phyloP scores from a whole-genome alignment of 2,797 vertebrate species.

The Gallinago solitaria region DNA sequence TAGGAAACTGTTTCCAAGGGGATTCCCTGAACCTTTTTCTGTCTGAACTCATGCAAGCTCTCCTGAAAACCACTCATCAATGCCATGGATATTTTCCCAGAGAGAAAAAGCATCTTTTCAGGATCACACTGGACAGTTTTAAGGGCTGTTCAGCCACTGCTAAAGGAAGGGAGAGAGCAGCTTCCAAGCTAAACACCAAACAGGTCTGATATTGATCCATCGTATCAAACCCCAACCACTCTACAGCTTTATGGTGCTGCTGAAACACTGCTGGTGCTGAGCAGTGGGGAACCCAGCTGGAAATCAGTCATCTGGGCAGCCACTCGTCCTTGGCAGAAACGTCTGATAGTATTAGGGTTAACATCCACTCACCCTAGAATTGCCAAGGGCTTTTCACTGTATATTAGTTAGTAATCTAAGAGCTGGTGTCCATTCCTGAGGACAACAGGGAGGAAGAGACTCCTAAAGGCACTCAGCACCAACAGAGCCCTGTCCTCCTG shows the following conservation, averaged over 20 bases:
- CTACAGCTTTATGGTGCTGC: accelerated
- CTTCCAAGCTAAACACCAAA: background rate
- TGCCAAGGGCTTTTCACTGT: background rate
- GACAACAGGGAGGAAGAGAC: background rate
- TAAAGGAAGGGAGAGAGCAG: background rate
- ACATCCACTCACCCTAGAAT: background rate
- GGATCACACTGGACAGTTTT: background rate
- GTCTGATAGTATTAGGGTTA: background rate
- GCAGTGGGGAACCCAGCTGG: background rate
- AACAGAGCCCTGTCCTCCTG: background rate
- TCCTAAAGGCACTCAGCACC: background rate
- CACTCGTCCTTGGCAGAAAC: background rate
- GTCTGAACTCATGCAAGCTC: background rate
- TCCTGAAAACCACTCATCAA: background rate
- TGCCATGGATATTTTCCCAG: background rate
- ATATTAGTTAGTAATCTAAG: background rate
- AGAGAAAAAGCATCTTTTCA: background rate
- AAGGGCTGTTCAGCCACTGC: background rate
- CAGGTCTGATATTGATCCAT: background rate
- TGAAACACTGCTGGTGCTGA: background rate
- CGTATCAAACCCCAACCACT: background rate
- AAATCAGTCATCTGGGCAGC: background rate
- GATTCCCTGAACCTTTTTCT: background rate
- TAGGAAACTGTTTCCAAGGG: background rate
- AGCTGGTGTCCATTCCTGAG: background rate